Evolutionary conservation across 2,888 invertebrate genomes (phyloP).

Genomic region (Zygothrica quintamaculata): DNA sequence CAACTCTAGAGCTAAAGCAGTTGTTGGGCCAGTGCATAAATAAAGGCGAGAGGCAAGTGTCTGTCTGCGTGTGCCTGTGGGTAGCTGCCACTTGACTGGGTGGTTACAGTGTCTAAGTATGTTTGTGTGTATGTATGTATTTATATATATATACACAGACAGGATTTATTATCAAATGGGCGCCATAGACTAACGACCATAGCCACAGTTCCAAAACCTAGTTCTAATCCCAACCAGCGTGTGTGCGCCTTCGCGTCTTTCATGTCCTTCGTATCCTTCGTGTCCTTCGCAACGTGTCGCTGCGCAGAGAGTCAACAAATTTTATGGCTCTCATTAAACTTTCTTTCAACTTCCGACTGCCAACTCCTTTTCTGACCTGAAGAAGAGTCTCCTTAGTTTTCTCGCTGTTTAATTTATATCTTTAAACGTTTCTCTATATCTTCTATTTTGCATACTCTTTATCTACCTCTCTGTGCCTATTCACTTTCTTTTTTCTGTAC

Average conservation of each 20-base stretch:
- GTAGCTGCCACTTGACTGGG: constrained; percentile 31
- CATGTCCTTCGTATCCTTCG: not conserved
- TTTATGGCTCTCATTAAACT: constrained; percentile 79
- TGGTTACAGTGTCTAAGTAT: constrained; percentile 11
- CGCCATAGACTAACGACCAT: constrained; percentile 74
- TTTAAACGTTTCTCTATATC: constrained; percentile 28
- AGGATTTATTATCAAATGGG: constrained; percentile 78
- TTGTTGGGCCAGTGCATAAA: constrained; percentile 63
- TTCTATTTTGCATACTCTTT: no score
- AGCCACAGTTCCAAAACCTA: constrained; percentile 57
- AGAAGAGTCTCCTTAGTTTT: constrained; percentile 12
- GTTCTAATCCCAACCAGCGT: constrained; percentile 1
- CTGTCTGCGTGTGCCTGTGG: constrained; percentile 4
- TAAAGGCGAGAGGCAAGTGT: constrained; percentile 49
- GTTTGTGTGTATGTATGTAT: constrained; percentile 17
- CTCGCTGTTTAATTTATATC: constrained; percentile 53
- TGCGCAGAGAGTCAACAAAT: constrained; percentile 70
- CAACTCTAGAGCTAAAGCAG: constrained; percentile 22
- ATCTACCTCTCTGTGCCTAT: no score
- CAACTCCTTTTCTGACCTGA: constrained; percentile 28
- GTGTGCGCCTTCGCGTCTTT: not conserved
- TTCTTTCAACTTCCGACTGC: constrained; percentile 65
- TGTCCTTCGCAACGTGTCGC: constrained; percentile 20
- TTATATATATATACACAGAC: constrained; percentile 15
- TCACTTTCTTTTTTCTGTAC: not conserved